Percentiles rank a stretch among this genome's conserved stretches.
These are phyloP conservation scores for Agapostemon virescens DNA, from an alignment of 2,888 invertebrate species.

Conservation along the genomic window DNA sequence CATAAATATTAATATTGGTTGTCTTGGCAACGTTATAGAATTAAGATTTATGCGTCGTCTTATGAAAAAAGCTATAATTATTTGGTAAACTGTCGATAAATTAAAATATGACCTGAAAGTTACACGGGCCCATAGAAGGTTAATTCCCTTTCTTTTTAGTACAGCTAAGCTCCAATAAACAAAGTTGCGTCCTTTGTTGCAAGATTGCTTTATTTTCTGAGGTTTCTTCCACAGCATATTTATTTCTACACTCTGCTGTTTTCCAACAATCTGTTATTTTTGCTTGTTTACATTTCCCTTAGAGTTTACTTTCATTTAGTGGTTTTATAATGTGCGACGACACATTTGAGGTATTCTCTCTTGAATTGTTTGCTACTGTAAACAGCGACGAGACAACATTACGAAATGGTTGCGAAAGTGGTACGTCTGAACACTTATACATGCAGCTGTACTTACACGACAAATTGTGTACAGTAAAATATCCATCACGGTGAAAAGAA, in stretches of 20 bases:
- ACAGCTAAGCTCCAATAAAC: neutral
- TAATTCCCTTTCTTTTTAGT: neutral
- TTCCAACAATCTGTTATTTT: neutral
- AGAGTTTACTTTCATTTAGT: neutral
- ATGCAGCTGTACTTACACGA: neutral
- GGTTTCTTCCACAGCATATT: neutral
- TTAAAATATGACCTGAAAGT: no score
- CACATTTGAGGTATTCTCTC: neutral
- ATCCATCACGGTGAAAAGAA: neutral
- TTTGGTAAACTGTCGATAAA: no score
- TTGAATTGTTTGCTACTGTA: neutral
- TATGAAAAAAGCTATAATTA: no score
- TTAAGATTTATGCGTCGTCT: no score
- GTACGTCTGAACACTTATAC: neutral
- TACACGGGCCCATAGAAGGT: no score
- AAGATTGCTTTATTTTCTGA: neutral
- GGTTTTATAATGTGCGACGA: neutral
- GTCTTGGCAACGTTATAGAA: no score
- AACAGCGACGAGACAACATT: neutral
- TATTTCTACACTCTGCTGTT: neutral
- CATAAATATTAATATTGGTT: no score
- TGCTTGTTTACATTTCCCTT: neutral
- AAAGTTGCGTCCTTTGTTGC: neutral
- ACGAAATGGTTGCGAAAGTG: neutral
- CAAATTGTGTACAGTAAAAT: neutral